Base-by-base conservation (phyloP, 2,797 vertebrate genomes). In the Cichlasoma orientale region DNA sequence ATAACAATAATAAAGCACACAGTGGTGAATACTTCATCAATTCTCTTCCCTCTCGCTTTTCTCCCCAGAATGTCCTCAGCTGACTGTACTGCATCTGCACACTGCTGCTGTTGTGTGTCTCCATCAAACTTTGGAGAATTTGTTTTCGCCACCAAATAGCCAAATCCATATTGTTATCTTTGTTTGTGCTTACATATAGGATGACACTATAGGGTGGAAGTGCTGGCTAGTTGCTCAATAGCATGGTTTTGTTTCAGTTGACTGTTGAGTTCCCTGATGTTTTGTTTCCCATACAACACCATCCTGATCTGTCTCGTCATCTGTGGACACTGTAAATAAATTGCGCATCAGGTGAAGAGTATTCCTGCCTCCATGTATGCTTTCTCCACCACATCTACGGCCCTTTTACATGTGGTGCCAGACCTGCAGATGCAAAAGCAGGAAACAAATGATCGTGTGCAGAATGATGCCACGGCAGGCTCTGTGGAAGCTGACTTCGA, bases 11-110 rank as follows among this genome's bases (percentile, higher is more conserved):
- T 93, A 93, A 95, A 93, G 87, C 89, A 84, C 75, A 63, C 66
- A 63, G 71, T 83, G 44, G 75, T 95, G 88, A 95, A 93, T 95
- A 93, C 95, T 95, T 95, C 90, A 96, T 93, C 90, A 84, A 2
- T 54, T 63, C 38, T 72, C 73, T 84, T 44, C 54, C 75, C 73
- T 82, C 73, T 84, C 23, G 78, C 69, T 74, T 93, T 90, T 92
- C 90, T 82, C 89, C 93, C 91, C 72, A 80, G 55, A 74, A 36
- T 33, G 79, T 86, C 74, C 84, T 93, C 92, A 80, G 31, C 89
- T 79, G 90, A 92, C 86, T 78, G 79, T 74, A 73, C 27, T 58
- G 25, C 66, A 36, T 18, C 14, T 58, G 53, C 53, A 68, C n/a
- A 21, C 44, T 9, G n/a, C 56, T 55, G 31, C 66, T 13, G 18